Conservation (phyloP, 2,113 vertebrate genomes). For the Erythrocercus mccallii region DNA sequence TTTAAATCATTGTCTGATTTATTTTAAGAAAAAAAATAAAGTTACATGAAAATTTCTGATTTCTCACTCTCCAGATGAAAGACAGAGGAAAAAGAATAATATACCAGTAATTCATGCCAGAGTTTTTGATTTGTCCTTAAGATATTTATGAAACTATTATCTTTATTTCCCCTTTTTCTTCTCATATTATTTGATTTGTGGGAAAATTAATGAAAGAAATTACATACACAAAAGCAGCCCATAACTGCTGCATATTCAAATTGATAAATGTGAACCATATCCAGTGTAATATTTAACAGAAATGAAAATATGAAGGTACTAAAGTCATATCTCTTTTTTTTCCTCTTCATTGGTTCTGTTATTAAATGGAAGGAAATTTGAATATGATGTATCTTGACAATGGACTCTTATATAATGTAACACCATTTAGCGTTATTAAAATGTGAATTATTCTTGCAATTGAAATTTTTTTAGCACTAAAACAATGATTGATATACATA, state of each 20-base stretch:
- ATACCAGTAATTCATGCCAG: neutral
- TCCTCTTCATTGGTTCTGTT: neutral
- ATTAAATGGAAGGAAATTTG: conserved; percentile 46
- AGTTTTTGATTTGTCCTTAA: neutral
- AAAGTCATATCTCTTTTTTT: neutral
- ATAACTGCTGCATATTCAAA: conserved; percentile 5
- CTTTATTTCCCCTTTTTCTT: conserved; percentile 22
- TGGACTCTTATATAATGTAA: conserved; percentile 12
- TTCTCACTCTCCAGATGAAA: neutral
- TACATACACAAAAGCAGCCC: conserved; percentile 3
- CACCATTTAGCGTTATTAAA: conserved; percentile 46
- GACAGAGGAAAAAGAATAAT: neutral
- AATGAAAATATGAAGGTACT: conserved; percentile 40
- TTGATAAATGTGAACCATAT: conserved; percentile 26
- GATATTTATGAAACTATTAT: conserved; percentile 42
- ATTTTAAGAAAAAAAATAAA: neutral
- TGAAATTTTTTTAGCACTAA: conserved; percentile 3
- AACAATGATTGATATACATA: conserved; percentile 19
- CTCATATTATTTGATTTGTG: conserved; percentile 39
- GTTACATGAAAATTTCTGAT: neutral
- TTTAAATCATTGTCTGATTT: neutral
- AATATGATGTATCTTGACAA: conserved; percentile 35
- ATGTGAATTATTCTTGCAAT: conserved; percentile 30
- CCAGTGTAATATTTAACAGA: conserved; percentile 50
- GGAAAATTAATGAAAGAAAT: conserved; percentile 51